phyloP scores from a whole-genome alignment of 2,113 vertebrate species.

The Notothenia coriiceps region DNA sequence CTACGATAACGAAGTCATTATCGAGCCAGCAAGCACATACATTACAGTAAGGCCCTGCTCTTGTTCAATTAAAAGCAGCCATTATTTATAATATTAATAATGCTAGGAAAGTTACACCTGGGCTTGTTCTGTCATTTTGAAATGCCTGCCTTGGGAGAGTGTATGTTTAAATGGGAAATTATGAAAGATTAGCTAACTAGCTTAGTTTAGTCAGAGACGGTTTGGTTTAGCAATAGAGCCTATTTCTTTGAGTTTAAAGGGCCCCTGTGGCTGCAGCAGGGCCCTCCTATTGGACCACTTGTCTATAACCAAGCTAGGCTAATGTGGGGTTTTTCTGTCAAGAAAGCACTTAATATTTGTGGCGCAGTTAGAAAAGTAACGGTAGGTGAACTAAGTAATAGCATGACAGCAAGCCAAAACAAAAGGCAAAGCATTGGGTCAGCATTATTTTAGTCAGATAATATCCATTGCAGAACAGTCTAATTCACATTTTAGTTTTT shows the following conservation, averaged over 20 bases:
- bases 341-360: not conserved
- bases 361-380: not conserved
- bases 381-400: not conserved
- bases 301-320: too few species aligned
- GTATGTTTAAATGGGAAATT: not conserved
- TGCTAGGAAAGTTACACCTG: not conserved
- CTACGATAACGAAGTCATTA: not conserved
- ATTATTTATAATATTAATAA: not conserved
- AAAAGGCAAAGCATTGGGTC: not conserved
- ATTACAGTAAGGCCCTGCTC: not conserved
- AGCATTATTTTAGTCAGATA: not conserved
- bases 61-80: not conserved
- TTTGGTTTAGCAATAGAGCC: not conserved
- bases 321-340: not conserved
- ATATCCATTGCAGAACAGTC: not conserved
- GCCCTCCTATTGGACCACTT: not conserved
- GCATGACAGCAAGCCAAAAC: not conserved
- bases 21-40: not conserved
- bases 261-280: not conserved
- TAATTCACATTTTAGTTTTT: not conserved
- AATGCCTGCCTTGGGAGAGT: not conserved
- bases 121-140: not conserved
- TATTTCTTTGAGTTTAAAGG: not conserved
- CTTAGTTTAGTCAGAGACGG: not conserved
- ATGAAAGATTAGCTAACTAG: constrained; percentile 2